Evolutionary conservation across 1,140 invertebrate genomes (phyloP).

Genomic region (Oryzaephilus surinamensis): DNA sequence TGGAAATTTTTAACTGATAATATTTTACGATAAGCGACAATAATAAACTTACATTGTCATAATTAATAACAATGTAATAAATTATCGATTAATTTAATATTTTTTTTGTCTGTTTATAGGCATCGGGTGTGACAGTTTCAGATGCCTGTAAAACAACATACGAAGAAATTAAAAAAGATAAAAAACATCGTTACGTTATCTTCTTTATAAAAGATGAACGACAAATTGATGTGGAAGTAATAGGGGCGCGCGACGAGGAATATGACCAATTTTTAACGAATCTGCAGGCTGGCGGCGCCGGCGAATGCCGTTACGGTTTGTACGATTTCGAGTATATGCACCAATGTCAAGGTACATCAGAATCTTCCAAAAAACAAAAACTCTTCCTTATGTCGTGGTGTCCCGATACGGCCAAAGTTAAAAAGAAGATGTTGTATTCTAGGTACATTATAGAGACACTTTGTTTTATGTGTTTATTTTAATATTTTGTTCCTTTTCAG

Average conservation of each 20-base stretch:
- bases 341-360: constrained; percentile 87
- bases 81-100: background rate
- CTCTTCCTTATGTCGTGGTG: constrained; percentile 95
- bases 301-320: constrained; percentile 88
- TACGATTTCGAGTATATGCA: constrained; percentile 94
- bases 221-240: constrained; percentile 84
- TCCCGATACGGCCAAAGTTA: constrained; percentile 92
- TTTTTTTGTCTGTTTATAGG: constrained; percentile 47
- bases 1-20: too few species aligned
- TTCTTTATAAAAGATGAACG: constrained; percentile 92
- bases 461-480: constrained; percentile 1
- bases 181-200: constrained; percentile 92
- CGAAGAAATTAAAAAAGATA: constrained; percentile 95
- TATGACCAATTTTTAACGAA: constrained; percentile 87
- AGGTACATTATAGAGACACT: constrained; percentile 38
- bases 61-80: too few species aligned
- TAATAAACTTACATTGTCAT: too few species aligned
- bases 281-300: constrained; percentile 77
- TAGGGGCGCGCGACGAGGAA: constrained; percentile 73
- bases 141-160: constrained; percentile 90
- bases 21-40: too few species aligned
- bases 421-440: constrained; percentile 99
- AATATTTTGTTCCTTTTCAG: constrained; percentile 42
- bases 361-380: constrained; percentile 91
- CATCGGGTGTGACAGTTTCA: constrained; percentile 90